phyloP scores from a whole-genome alignment of 2,797 vertebrate genomes.

The Picus viridis region DNA sequence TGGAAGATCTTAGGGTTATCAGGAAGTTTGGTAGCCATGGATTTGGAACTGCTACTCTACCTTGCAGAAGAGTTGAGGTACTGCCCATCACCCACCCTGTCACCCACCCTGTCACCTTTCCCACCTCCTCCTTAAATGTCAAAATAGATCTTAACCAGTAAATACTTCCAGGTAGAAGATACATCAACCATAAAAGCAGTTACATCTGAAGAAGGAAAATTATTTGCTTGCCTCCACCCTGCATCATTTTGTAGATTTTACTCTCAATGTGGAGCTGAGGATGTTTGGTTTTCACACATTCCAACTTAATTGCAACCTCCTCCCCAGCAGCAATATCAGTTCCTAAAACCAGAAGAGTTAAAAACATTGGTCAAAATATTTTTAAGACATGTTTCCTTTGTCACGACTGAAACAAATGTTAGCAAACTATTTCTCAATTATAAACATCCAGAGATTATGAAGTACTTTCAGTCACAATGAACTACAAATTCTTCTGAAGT shows the following conservation, averaged over 20 bases:
- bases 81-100: not conserved
- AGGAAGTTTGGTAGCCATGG: not conserved
- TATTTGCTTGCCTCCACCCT: constrained; percentile 88
- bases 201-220: not conserved
- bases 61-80: not conserved
- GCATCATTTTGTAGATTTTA: constrained; percentile 99
- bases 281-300: constrained; percentile 98
- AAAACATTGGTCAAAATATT: not conserved
- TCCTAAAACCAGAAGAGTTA: constrained; percentile 76
- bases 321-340: constrained; percentile 94
- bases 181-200: not conserved
- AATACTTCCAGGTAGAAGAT: not conserved
- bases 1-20: not conserved
- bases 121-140: not conserved
- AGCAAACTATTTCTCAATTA: not conserved
- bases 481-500: not conserved
- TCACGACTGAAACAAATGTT: not conserved
- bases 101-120: not conserved
- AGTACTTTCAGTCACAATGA: not conserved
- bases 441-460: not conserved
- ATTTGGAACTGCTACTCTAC: not conserved
- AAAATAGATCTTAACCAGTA: not conserved
- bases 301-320: constrained; percentile 95
- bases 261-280: constrained; percentile 94
- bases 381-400: not conserved